Evolutionary conservation across 1,140 invertebrate genomes (phyloP), one percentile per base, ranked within the genome.

Genomic region (Zaprionus tsacasi): DNA sequence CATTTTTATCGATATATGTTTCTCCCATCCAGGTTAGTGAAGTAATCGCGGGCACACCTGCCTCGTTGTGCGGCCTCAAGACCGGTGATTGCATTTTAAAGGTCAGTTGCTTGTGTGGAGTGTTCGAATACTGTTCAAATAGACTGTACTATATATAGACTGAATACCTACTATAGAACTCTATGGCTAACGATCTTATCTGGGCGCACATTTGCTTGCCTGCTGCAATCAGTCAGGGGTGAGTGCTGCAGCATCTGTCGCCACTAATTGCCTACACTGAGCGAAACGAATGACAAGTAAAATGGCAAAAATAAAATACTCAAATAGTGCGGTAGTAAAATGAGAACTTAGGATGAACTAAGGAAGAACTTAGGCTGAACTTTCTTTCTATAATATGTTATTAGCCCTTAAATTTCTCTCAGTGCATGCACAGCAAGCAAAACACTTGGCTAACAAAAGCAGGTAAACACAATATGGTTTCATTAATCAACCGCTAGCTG

Each of bases 71-170:
- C 15, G 94, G 94, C 25, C 80, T 95, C 13, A 88, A 91, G 67
- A 82, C 93, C 45, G 95, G 95, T 13, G 95, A 96, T 82, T 96
- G 95, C 88, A 85, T 96, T 50, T 82, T 95, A 40, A 94, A 94
- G 91, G 92, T 93, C 30, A 92, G 89, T 91, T 54, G 11, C 8
- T 30, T 63, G 13, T 6, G 43, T 25, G 3, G 17, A 25, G 6
- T 25, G 45, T 50, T 25, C 38, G 27, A 48, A 12, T 36, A n/a
- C 6, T 25, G 45, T 25, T 25, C 38, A 30, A 48, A 12, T 43
- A n/a, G 2, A 48, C 13, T 55, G 17, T 25, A 25, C 45, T 50
- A 25, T 50, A 50, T 50, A 50, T 50, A 63, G 59, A 5, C 40
- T 15, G 8, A 45, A 21, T 50, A 50, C 17, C 11, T 25, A 50